Base-by-base conservation (phyloP, 1,140 invertebrate genomes). In the Samia ricini region DNA sequence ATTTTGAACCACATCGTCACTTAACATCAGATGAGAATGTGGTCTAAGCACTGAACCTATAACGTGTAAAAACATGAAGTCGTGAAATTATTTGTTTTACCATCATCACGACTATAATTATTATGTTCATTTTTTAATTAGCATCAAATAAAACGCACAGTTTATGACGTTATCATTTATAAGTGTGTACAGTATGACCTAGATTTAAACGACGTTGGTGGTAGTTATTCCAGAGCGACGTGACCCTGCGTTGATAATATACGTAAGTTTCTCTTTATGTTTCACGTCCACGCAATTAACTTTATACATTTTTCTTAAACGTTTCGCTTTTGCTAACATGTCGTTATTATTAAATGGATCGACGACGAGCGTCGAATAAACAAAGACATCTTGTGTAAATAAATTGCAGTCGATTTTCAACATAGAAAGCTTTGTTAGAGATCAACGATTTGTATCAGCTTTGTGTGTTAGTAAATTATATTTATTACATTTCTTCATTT, bases 61-160 rank as follows among this genome's bases (percentile, higher is more conserved):
- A n/a, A n/a, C n/a, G n/a, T n/a, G n/a, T n/a, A n/a, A 29, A 57
- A 36, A 57, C 29, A 57, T 10, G 22, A 42, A 19, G 56, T 29
- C 24, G 56, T 57, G 42, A 57, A 57, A 26, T 26, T 57, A 29
- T 57, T 57, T 57, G 56, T 59, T 59, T n/a, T 50, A 59, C 29
- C 36, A 15, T 21, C 57, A 15, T n/a, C n/a, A n/a, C n/a, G 15
- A 24, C 42, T 42, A 18, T 59, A 4, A 18, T 22, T 24, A 50
- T 24, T 26, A 49, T 56, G 54, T 15, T 29, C 54, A 33, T 60
- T 59, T n/a, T 63, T 65, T 65, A 61, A 65, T 61, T 54, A 65
- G 36, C 20, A 19, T 24, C 55, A 26, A 61, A 65, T 65, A 56
- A 64, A 65, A 65, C n/a, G 29, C 22, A 19, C 23, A 33, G 3